Conservation (phyloP, 2,797 vertebrate species). For the Eulemur albifrons region DNA sequence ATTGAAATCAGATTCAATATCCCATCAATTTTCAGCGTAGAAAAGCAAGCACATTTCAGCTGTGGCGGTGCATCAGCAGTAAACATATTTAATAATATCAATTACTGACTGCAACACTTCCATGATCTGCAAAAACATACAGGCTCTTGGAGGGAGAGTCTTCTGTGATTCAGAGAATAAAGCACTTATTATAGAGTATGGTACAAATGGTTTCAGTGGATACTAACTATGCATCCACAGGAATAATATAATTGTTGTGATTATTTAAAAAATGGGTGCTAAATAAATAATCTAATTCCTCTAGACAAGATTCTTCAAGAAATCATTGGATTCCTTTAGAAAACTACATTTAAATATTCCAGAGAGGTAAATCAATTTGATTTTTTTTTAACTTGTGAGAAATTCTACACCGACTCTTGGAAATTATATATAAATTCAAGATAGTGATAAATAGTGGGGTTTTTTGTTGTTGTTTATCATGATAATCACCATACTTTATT, state of each 20-base stretch:
- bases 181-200: background rate
- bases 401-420: background rate
- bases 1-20: slow-evolving; percentile 40
- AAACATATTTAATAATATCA: slow-evolving; percentile 52
- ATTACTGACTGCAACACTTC: slow-evolving; percentile 34
- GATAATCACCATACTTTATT: background rate
- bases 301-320: background rate
- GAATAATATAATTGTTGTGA: background rate
- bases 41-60: slow-evolving; percentile 49
- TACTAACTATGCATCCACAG: background rate
- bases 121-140: slow-evolving; percentile 38
- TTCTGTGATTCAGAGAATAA: background rate
- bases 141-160: background rate
- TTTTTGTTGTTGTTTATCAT: background rate
- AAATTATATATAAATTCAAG: background rate
- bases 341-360: background rate
- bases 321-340: background rate
- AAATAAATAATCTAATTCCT: slow-evolving; percentile 16
- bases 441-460: background rate
- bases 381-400: background rate
- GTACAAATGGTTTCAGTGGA: background rate
- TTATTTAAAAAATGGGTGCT: background rate
- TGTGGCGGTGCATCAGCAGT: background rate
- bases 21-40: slow-evolving; percentile 37
- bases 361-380: background rate